A percentile compares a stretch with the other conserved stretches of the same genome.
phyloP scores from a whole-genome alignment of 2,888 invertebrate genomes.

The Eledona agricola region DNA sequence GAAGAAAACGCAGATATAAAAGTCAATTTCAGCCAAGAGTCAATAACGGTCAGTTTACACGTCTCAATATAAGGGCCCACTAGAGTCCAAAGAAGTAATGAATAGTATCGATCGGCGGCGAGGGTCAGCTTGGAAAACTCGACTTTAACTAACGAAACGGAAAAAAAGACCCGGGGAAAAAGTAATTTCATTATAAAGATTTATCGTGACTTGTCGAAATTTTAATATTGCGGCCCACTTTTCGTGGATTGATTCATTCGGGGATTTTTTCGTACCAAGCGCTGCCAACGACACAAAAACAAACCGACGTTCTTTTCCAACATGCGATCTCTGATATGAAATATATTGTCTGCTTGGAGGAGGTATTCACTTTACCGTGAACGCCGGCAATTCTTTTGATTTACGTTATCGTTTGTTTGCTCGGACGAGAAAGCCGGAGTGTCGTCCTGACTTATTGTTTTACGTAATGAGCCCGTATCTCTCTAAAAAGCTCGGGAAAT shows the following conservation, averaged over 20 bases:
- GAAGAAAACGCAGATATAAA: conserved; percentile 53
- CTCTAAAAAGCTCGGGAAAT: too few species aligned
- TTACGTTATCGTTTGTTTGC: conserved; percentile 57
- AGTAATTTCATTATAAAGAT: conserved; percentile 27
- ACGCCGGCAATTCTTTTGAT: conserved; percentile 55
- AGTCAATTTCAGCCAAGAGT: conserved; percentile 56
- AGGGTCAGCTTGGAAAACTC: conserved; percentile 21
- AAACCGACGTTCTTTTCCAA: conserved; percentile 49
- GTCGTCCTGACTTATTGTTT: conserved; percentile 50
- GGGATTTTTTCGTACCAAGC: conserved; percentile 46
- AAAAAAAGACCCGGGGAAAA: conserved; percentile 30
- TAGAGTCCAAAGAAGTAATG: conserved; percentile 55
- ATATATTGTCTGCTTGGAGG: conserved; percentile 49
- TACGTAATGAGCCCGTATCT: conserved; percentile 42
- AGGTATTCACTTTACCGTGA: conserved; percentile 55
- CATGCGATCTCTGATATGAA: conserved; percentile 54
- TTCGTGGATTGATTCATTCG: conserved; percentile 23
- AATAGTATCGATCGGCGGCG: conserved; percentile 52
- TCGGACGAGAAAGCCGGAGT: conserved; percentile 49
- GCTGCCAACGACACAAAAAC: conserved; percentile 52
- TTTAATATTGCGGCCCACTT: conserved; percentile 13
- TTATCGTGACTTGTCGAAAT: conserved; percentile 16
- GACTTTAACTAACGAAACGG: conserved; percentile 34
- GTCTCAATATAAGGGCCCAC: conserved; percentile 56
- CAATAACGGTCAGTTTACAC: conserved; percentile 60